Base-by-base conservation (phyloP, 2,113 vertebrate species). In the Dipodomys ordii region DNA sequence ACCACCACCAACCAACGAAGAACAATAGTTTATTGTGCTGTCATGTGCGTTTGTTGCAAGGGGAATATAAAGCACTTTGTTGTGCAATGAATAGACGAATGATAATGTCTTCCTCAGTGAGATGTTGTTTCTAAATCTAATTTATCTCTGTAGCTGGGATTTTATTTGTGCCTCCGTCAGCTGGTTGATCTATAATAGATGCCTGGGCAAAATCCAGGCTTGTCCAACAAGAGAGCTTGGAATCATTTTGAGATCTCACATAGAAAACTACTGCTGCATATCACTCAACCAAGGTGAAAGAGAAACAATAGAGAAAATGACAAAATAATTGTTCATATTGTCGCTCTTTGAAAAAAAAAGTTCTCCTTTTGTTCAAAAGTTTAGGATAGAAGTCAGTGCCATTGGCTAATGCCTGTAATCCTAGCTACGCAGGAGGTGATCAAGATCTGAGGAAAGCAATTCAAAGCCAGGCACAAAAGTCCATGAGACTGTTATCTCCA, bases 71-170 rank as follows among this genome's bases (percentile, higher is more conserved):
- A 83, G 77, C 35, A 16, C 90, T 96, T 82, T 94, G 91, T 87
- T 90, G 65, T 28, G n/a, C 72, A 83, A 92, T 79, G 87, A 94
- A 83, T 85, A 95, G 96, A 96, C 90, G 92, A 80, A 81, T 86
- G 93, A 88, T 83, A 80, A 86, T 60, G 23, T 8, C 32, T 27
- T 88, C 22, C 71, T 94, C 92, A 93, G 44, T 88, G 39, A 83
- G 88, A 92, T 72, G 90, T 32, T 94, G 94, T 97, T 84, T 89
- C 73, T 35, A 83, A 87, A 78, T 87, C 87, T 76, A 13, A 62
- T 87, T 93, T 76, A 68, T 93, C 89, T 95, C 69, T 44, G 71
- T n/a, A 53, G 49, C 87, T 32, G 35, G 68, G 74, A 20, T 90
- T 83, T 84, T 64, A 39, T 85, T 73, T 91, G 81, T 67, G 67